phyloP scores from a whole-genome alignment of 2,797 vertebrate genomes.

The Pantherophis alleghaniensis region DNA sequence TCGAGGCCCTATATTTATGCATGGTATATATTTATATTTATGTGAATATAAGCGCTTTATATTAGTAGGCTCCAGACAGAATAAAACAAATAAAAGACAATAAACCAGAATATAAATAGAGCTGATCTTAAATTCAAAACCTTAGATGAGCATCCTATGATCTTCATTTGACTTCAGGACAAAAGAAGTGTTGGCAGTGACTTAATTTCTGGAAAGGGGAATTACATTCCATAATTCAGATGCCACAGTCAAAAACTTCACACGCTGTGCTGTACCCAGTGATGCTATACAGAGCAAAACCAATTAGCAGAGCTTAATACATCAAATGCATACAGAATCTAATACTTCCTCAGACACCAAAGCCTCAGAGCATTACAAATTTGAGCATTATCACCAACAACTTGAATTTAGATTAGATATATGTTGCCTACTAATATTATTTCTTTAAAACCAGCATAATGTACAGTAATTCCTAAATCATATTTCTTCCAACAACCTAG shows the following conservation, averaged over 20 bases:
- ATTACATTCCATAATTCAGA: neutral
- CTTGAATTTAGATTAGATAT: neutral
- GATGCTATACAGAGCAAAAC: neutral
- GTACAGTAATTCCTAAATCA: neutral
- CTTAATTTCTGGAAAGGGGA: neutral
- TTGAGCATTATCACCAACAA: neutral
- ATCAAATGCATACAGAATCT: neutral
- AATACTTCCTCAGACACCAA: neutral
- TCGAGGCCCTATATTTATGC: neutral
- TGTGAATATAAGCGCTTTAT: neutral
- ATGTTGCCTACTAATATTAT: neutral
- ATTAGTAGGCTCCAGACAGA: neutral
- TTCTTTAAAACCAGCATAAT: neutral
- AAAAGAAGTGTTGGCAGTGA: neutral
- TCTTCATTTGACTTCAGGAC: neutral
- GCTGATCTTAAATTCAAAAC: neutral
- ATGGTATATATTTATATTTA: neutral
- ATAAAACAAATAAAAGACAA: neutral
- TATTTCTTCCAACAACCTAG: neutral
- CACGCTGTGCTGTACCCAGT: neutral
- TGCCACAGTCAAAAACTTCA: neutral
- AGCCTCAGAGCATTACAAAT: neutral
- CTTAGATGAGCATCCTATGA: neutral
- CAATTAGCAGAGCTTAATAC: neutral
- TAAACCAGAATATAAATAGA: neutral